These are phyloP conservation scores for Lutjanus campechanus DNA, from an alignment of 2,797 vertebrate species.

Conservation along the genomic window DNA sequence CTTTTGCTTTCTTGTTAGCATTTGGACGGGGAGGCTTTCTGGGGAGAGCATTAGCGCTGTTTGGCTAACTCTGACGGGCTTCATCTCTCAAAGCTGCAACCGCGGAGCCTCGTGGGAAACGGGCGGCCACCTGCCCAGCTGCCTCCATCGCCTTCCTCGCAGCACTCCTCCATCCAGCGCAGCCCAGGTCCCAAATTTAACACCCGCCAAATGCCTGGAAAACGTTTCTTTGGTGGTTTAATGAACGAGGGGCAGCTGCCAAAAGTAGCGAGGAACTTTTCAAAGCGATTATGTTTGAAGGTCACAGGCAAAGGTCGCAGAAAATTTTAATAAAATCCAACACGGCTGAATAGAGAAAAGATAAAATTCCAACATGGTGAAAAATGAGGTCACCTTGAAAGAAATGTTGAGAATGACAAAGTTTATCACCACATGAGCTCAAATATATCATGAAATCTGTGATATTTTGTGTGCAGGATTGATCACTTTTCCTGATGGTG, in stretches of 20 bases:
- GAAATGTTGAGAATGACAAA: neutral
- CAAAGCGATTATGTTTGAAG: neutral
- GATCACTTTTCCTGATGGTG: no score
- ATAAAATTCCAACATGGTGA: neutral
- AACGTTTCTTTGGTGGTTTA: neutral
- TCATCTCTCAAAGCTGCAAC: conserved; percentile 60
- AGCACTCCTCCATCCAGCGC: neutral
- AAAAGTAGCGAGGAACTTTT: neutral
- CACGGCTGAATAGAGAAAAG: neutral
- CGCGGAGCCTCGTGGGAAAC: conserved; percentile 54
- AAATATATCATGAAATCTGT: no score
- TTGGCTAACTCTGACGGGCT: conserved; percentile 67
- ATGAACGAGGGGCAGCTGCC: neutral
- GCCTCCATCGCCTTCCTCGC: conserved; percentile 25
- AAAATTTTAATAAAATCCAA: neutral
- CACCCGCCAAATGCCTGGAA: neutral
- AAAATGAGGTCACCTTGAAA: neutral
- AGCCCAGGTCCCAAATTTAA: neutral
- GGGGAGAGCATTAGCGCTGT: conserved; percentile 69
- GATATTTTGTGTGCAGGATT: no score
- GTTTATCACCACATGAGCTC: neutral
- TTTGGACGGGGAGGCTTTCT: conserved; percentile 57
- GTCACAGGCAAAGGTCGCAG: neutral
- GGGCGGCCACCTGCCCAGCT: conserved; percentile 51
- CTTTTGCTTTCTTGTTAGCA: conserved; percentile 45